Base-by-base conservation (phyloP, 1,140 invertebrate genomes). In the Pseudomyrmex flavicornis region DNA sequence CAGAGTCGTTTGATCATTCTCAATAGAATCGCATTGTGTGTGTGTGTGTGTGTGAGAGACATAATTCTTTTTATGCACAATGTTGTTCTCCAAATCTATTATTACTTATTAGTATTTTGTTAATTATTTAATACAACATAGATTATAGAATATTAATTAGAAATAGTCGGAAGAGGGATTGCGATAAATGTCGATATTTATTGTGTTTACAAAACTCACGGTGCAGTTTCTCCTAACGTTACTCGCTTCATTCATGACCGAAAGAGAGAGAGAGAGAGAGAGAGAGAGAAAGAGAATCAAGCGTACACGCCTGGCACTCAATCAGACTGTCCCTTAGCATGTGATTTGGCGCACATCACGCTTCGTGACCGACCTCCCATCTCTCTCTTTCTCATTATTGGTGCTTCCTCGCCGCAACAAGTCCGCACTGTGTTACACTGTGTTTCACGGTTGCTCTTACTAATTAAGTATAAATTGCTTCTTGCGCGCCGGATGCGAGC, bases 381-480 rank as follows among this genome's bases (percentile, higher is more conserved):
- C 66, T 76, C 83, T 61, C 20, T 59, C 44, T 68, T n/a, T 68
- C 17, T 68, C 62, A 35, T 12, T 52, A 20, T 56, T 46, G 58
- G n/a, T 15, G 10, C 65, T 70, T 69, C 15, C 20, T 70, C 54
- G 48, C 10, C 48, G 70, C 58, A 85, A 87, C 87, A 87, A 80
- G 46, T 84, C 63, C 77, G 68, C 79, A 85, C 84, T 89, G 82
- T 69, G 35, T 35, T 84, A 63, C 79, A 85, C 84, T 89, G 82
- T 69, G 35, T 35, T 84, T 65, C 66, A 82, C 69, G 85, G 76
- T 85, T 72, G 82, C 87, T 87, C 89, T 82, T 70, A 76, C 79
- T 90, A 90, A 90, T 90, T 90, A 88, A 90, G 72, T 90, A 90
- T 90, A 90, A 90, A 90, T 90, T 90, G 89, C 86, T 87, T 87